A percentile compares a stretch with the other conserved stretches of the same genome.
phyloP scores from a whole-genome alignment of 2,113 vertebrate species.

The Haplotaxodon microlepis region DNA sequence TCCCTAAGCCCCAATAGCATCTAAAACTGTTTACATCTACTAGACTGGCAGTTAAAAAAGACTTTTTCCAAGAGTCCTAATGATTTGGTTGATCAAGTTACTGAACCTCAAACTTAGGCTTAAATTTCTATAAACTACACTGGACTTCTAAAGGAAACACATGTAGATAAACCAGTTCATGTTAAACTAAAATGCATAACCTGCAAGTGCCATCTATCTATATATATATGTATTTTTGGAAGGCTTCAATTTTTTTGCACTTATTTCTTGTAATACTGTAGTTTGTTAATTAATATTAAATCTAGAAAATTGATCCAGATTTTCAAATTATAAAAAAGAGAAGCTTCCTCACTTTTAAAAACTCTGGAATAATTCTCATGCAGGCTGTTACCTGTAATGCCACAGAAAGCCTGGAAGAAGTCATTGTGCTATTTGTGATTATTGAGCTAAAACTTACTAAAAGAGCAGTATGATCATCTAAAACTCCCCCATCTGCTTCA shows the following conservation, averaged over 20 bases:
- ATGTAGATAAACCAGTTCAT: background rate
- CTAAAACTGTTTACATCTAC: background rate
- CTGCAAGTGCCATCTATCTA: rapidly evolving
- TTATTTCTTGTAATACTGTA: background rate
- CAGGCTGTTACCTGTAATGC: background rate
- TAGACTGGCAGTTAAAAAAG: background rate
- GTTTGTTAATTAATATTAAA: background rate
- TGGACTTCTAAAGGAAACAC: background rate
- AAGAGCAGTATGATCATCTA: background rate
- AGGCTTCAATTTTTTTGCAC: background rate
- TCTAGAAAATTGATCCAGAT: background rate
- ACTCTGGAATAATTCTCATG: background rate
- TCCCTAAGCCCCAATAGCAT: background rate
- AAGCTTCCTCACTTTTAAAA: rapidly evolving
- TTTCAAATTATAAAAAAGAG: background rate
- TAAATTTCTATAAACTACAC: background rate
- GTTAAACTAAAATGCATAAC: background rate
- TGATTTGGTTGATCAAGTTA: background rate
- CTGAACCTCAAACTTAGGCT: background rate
- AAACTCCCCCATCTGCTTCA: background rate
- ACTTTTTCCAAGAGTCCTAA: background rate
- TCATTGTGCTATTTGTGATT: background rate
- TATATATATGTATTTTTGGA: background rate
- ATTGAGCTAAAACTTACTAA: background rate
- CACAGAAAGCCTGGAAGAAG: background rate